Evolutionary conservation across 2,888 invertebrate species (phyloP).

Genomic region (Caradrina kadenii): DNA sequence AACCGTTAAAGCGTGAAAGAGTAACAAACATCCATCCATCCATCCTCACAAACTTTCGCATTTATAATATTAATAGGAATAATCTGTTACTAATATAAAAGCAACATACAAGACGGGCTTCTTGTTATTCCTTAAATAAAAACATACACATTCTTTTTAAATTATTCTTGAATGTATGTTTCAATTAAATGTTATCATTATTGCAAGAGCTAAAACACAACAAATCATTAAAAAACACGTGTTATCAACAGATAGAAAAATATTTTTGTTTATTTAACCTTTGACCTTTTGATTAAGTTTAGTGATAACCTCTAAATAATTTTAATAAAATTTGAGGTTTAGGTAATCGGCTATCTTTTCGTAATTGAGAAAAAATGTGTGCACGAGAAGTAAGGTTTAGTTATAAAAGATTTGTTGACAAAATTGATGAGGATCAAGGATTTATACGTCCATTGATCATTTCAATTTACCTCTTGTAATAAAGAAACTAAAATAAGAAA

Average conservation of each 20-base stretch:
- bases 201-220: conserved; percentile 36
- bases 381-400: background rate
- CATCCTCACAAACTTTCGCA: no score
- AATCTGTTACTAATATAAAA: background rate
- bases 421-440: background rate
- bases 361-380: background rate
- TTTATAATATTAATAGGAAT: background rate
- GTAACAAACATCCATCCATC: no score
- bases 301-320: conserved; percentile 21
- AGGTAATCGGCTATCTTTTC: background rate
- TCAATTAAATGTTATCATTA: background rate
- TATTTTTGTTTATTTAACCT: conserved; percentile 27
- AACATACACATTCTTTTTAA: background rate
- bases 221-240: background rate
- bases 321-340: background rate
- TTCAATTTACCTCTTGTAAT: conserved; percentile 26
- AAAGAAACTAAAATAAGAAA: conserved; percentile 16
- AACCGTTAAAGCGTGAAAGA: no score
- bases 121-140: no score
- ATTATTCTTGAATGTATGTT: background rate
- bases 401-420: background rate
- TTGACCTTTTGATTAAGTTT: conserved; percentile 42
- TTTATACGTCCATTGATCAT: background rate
- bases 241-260: background rate
- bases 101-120: background rate